Conservation (phyloP, 2,797 vertebrate genomes). For the Prionace glauca region DNA sequence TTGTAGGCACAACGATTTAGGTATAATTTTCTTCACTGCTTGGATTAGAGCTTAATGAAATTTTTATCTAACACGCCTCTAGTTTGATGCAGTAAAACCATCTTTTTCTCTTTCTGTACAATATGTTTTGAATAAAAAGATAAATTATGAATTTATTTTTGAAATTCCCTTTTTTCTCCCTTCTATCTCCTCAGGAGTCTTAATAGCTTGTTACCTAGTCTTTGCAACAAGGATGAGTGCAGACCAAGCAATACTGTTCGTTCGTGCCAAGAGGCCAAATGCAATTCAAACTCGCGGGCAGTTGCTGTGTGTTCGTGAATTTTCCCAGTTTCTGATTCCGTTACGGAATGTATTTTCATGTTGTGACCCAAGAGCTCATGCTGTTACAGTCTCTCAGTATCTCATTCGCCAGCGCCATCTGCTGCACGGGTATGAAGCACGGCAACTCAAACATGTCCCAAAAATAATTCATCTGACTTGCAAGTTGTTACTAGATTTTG, state of each 20-base stretch:
- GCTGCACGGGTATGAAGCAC: conserved; percentile 89
- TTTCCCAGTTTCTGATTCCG: conserved; percentile 86
- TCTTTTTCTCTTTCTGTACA: neutral
- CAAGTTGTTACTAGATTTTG: conserved; percentile 73
- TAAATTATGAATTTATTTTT: neutral
- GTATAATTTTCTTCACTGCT: neutral
- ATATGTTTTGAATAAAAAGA: neutral
- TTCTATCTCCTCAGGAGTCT: conserved; percentile 66
- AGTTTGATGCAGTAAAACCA: neutral
- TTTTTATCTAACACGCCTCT: neutral
- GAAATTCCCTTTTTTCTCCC: neutral
- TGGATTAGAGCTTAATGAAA: neutral
- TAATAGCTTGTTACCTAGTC: conserved; percentile 90
- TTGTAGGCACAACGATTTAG: no score
- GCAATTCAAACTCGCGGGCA: conserved; percentile 94
- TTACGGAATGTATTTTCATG: conserved; percentile 80
- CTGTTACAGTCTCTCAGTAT: conserved; percentile 81
- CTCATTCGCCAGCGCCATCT: conserved; percentile 88
- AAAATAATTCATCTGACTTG: conserved; percentile 86
- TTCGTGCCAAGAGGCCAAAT: conserved; percentile 86
- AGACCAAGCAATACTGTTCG: conserved; percentile 90
- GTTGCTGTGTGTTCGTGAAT: conserved; percentile 82
- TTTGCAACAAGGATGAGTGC: conserved; percentile 91
- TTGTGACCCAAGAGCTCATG: conserved; percentile 70
- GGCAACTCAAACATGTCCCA: conserved; percentile 84